These are phyloP conservation scores for Stenchaetothrips biformis DNA, from an alignment of 2,888 invertebrate genomes.

Conservation along the genomic window DNA sequence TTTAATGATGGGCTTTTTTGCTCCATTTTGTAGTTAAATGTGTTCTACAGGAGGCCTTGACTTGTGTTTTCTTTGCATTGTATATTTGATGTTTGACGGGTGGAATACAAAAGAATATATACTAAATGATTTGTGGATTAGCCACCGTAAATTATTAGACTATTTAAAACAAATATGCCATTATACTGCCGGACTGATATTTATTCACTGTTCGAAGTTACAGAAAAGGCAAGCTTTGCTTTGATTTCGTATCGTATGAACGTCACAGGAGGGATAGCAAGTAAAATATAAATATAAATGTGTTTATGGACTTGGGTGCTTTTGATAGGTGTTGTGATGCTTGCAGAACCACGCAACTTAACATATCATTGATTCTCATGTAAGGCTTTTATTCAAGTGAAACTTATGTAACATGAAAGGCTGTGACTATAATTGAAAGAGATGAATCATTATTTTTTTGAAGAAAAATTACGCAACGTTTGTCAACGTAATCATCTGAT, in stretches of 20 bases:
- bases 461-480: neutral
- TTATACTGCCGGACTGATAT: constrained; percentile 26
- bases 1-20: constrained; percentile 30
- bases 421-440: too few species aligned
- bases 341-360: neutral
- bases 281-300: constrained; percentile 9
- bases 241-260: too few species aligned
- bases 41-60: neutral
- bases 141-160: neutral
- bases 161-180: constrained; percentile 26
- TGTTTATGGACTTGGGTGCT: neutral
- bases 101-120: too few species aligned
- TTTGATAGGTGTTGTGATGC: constrained; percentile 25
- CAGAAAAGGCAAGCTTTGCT: neutral
- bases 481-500: too few species aligned
- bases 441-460: neutral
- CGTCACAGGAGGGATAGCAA: too few species aligned
- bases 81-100: too few species aligned
- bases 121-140: too few species aligned
- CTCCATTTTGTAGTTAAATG: too few species aligned
- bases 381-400: neutral
- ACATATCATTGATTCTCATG: neutral
- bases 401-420: neutral
- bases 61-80: neutral
- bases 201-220: constrained; percentile 21